These are phyloP conservation scores for Stenchaetothrips biformis DNA, from an alignment of 2,888 invertebrate genomes.

Conservation along the genomic window DNA sequence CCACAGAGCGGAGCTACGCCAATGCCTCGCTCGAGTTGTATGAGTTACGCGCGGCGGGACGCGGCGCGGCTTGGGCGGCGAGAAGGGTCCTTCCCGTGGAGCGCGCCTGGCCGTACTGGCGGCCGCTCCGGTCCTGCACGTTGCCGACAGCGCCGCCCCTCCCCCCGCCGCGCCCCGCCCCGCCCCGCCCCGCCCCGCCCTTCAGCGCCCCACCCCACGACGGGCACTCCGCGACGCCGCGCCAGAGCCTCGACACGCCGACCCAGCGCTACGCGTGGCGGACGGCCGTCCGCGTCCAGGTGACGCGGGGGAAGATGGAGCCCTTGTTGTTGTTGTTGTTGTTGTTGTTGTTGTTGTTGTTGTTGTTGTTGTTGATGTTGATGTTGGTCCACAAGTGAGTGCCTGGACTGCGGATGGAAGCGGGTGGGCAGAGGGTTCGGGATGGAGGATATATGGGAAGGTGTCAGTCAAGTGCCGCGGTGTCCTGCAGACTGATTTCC, in stretches of 20 bases:
- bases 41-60: too few species aligned
- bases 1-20: too few species aligned
- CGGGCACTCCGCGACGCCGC: not conserved
- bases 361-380: too few species aligned
- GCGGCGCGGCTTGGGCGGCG: not conserved
- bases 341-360: too few species aligned
- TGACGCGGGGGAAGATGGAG: not conserved
- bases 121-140: not conserved
- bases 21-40: too few species aligned
- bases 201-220: not conserved
- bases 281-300: not conserved
- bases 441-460: too few species aligned
- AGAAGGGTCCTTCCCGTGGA: not conserved
- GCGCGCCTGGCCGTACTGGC: not conserved
- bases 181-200: conserved; percentile 3
- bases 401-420: too few species aligned
- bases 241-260: not conserved
- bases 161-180: not conserved
- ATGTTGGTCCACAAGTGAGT: too few species aligned
- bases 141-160: not conserved
- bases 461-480: too few species aligned
- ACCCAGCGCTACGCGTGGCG: not conserved
- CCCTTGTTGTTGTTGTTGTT: too few species aligned
- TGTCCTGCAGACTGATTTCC: too few species aligned
- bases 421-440: too few species aligned